These are phyloP conservation scores for Hipparchia semele DNA, from an alignment of 2,888 invertebrate species.

Conservation along the genomic window DNA sequence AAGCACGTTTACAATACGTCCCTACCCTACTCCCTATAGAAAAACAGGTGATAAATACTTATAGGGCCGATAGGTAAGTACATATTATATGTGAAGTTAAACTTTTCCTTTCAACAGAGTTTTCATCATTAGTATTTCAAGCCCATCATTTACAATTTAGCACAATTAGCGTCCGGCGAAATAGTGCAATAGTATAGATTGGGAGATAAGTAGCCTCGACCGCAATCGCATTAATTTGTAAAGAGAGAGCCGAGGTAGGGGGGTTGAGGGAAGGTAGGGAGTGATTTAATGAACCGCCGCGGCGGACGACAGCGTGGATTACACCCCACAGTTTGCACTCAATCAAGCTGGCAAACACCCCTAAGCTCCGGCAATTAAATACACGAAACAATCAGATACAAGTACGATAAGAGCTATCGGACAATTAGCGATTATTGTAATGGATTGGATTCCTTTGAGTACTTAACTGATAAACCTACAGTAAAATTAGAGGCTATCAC, in stretches of 20 bases:
- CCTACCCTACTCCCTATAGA: too few relatives aligned
- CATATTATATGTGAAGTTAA: too few relatives aligned
- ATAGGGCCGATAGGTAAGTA: too few relatives aligned
- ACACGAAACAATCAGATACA: slow-evolving; percentile 77
- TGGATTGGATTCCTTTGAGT: slow-evolving; percentile 20
- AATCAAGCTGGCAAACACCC: slow-evolving; percentile 81
- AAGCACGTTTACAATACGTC: too few relatives aligned
- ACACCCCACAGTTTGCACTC: slow-evolving; percentile 81
- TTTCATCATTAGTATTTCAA: neutral
- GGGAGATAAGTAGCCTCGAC: slow-evolving; percentile 40
- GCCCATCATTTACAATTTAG: neutral
- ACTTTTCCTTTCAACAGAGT: neutral
- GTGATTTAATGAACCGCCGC: slow-evolving; percentile 80
- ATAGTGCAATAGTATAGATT: slow-evolving; percentile 35
- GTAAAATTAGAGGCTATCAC: neutral
- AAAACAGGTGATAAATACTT: too few relatives aligned
- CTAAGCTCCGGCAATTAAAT: slow-evolving; percentile 79
- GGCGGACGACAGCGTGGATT: slow-evolving; percentile 78
- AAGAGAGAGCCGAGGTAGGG: slow-evolving; percentile 65
- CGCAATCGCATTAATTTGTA: slow-evolving; percentile 79
- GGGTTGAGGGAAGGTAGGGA: slow-evolving; percentile 51
- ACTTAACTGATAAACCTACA: slow-evolving; percentile 41
- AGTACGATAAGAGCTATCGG: slow-evolving; percentile 70
- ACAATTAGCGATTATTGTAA: slow-evolving; percentile 58
- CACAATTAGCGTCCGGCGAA: slow-evolving; percentile 22